These are phyloP conservation scores for Nymphalis polychloros DNA, from an alignment of 2,888 invertebrate species.

Conservation along the genomic window DNA sequence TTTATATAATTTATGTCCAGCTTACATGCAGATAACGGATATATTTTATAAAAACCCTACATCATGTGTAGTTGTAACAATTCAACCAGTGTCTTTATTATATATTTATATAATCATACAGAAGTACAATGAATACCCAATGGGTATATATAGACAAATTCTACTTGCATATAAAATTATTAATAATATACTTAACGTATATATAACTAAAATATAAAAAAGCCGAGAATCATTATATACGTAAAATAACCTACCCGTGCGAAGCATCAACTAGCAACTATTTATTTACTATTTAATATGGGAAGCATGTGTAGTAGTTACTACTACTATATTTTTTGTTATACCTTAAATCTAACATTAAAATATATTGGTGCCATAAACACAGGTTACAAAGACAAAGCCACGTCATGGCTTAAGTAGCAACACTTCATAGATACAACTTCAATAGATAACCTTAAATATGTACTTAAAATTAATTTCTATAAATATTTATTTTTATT, in stretches of 20 bases:
- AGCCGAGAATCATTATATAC: not conserved
- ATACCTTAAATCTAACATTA: slow-evolving; percentile 28
- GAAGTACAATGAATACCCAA: not conserved
- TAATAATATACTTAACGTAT: no score
- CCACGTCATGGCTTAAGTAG: slow-evolving; percentile 29
- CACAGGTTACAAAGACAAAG: slow-evolving; percentile 39
- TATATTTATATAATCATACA: slow-evolving; percentile 5
- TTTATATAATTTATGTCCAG: slow-evolving; percentile 22
- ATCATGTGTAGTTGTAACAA: slow-evolving; percentile 15
- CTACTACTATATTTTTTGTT: slow-evolving; percentile 13
- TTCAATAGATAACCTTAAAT: slow-evolving; percentile 18
- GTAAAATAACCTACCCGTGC: not conserved
- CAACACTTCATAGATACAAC: slow-evolving; percentile 23
- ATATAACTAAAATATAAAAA: slow-evolving; percentile 1
- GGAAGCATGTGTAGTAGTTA: slow-evolving; percentile 2
- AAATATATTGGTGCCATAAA: slow-evolving; percentile 42
- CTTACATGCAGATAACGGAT: slow-evolving; percentile 22
- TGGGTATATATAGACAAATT: no score
- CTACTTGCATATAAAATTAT: no score
- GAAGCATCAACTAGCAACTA: not conserved
- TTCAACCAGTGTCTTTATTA: slow-evolving; percentile 4
- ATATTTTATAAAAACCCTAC: slow-evolving; percentile 16
- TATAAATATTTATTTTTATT: slow-evolving; percentile 26
- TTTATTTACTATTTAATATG: not conserved
- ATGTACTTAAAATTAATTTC: slow-evolving; percentile 21